These are phyloP conservation scores for Trichoplusia ni DNA, from an alignment of 1,140 invertebrate genomes.

Conservation along the genomic window DNA sequence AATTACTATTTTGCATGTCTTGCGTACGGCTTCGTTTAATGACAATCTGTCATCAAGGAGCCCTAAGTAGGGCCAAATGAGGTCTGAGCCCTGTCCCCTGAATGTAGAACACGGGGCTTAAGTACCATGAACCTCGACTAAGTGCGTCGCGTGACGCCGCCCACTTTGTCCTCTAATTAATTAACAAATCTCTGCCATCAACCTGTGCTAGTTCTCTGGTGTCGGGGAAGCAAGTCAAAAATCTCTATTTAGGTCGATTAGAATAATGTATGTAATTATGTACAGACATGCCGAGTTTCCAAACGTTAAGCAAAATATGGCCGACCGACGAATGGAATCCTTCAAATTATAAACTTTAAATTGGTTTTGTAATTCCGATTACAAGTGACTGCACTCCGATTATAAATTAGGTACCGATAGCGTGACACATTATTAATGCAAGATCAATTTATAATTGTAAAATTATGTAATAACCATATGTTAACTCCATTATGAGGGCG, in stretches of 20 bases:
- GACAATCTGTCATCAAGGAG: not conserved
- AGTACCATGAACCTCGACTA: conserved; percentile 44
- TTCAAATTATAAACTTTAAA: no score
- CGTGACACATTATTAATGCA: not conserved
- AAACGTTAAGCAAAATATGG: no score
- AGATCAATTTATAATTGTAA: not conserved
- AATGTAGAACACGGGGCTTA: conserved; percentile 49
- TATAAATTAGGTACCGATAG: no score
- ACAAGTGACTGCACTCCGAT: no score
- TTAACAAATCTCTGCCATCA: conserved; percentile 67
- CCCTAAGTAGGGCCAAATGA: conserved; percentile 38
- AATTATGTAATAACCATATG: not conserved
- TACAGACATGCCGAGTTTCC: not conserved
- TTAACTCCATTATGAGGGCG: not conserved
- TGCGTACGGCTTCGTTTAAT: not conserved
- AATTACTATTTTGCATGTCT: conserved; percentile 43
- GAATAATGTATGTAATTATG: conserved; percentile 18
- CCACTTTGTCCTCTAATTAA: conserved; percentile 69
- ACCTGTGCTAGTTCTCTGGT: conserved; percentile 50
- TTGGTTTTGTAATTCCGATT: no score
- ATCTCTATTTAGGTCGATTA: conserved; percentile 30
- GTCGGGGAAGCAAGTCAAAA: conserved; percentile 9
- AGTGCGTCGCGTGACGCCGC: conserved; percentile 57
- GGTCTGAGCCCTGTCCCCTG: no score
- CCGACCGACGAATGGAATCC: no score